phyloP scores from a whole-genome alignment of 2,888 invertebrate genomes.

The Ferrisia virgata region DNA sequence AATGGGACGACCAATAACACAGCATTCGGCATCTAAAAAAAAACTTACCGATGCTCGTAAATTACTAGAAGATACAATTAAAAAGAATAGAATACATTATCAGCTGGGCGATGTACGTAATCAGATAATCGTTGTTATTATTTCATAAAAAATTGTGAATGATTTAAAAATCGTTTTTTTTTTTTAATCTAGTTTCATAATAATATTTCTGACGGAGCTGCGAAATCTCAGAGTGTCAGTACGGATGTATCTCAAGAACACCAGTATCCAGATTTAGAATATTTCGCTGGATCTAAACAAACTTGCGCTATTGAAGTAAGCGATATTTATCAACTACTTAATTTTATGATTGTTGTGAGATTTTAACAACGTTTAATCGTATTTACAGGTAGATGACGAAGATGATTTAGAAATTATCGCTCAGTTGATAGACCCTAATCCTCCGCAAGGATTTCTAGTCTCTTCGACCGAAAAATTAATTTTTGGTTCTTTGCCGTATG shows the following conservation, averaged over 20 bases:
- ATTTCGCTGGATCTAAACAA: constrained; percentile 72
- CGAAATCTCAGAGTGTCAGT: constrained; percentile 53
- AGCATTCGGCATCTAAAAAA: constrained; percentile 63
- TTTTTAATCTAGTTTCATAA: not conserved
- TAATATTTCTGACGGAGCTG: not conserved
- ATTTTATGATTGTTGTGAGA: not conserved
- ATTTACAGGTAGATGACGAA: constrained; percentile 69
- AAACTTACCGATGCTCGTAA: constrained; percentile 60
- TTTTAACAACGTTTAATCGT: constrained; percentile 13
- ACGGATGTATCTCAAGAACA: constrained; percentile 63
- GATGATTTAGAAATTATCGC: constrained; percentile 76
- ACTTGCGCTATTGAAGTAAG: constrained; percentile 71
- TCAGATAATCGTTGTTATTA: not conserved
- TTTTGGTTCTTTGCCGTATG: constrained; percentile 60
- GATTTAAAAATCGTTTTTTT: not conserved
- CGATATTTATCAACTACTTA: not conserved
- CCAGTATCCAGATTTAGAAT: constrained; percentile 63
- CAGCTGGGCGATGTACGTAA: constrained; percentile 52
- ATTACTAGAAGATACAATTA: constrained; percentile 66
- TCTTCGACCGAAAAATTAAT: constrained; percentile 66
- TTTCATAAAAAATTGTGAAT: constrained; percentile 50
- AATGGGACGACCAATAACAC: constrained; percentile 63
- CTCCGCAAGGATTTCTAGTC: constrained; percentile 73
- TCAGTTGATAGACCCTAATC: constrained; percentile 68
- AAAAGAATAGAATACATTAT: constrained; percentile 69